Percentiles rank a stretch among this genome's conserved stretches.
Conservation (phyloP, 1,140 invertebrate species). For the Ctenoplectra terminalis region DNA sequence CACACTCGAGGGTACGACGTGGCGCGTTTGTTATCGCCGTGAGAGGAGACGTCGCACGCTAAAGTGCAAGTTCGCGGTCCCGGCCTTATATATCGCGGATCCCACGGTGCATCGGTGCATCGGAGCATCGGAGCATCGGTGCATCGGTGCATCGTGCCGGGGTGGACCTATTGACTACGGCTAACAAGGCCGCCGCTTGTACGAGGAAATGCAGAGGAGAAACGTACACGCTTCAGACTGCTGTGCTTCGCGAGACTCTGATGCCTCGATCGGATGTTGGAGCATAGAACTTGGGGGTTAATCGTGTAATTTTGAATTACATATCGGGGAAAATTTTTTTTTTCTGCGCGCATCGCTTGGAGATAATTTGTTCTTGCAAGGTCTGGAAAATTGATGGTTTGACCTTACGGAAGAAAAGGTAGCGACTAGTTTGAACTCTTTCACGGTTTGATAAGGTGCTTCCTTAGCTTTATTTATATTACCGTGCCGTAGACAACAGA, state of each 20-base stretch:
- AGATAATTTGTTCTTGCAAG: too few relatives aligned
- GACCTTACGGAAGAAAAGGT: too few relatives aligned
- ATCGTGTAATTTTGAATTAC: neutral
- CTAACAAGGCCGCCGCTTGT: slow-evolving; percentile 34
- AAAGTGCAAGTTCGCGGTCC: slow-evolving; percentile 46
- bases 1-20: slow-evolving; percentile 13
- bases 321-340: neutral
- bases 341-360: neutral
- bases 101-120: too few relatives aligned
- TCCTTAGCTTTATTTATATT: too few relatives aligned
- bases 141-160: slow-evolving; percentile 1
- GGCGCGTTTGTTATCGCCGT: slow-evolving; percentile 53
- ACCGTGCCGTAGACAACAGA: too few relatives aligned
- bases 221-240: slow-evolving; percentile 26
- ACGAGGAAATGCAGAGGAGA: slow-evolving; percentile 43
- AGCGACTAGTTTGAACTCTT: too few relatives aligned
- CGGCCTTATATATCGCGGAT: slow-evolving; percentile 46
- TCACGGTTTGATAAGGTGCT: too few relatives aligned
- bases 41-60: slow-evolving; percentile 13
- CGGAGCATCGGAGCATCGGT: too few relatives aligned
- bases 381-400: too few relatives aligned
- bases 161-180: slow-evolving; percentile 21
- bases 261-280: neutral
- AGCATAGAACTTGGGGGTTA: neutral
- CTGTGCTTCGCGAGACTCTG: neutral